Conservation (phyloP, 2,888 invertebrate species). For the Allolobophora icterica region DNA sequence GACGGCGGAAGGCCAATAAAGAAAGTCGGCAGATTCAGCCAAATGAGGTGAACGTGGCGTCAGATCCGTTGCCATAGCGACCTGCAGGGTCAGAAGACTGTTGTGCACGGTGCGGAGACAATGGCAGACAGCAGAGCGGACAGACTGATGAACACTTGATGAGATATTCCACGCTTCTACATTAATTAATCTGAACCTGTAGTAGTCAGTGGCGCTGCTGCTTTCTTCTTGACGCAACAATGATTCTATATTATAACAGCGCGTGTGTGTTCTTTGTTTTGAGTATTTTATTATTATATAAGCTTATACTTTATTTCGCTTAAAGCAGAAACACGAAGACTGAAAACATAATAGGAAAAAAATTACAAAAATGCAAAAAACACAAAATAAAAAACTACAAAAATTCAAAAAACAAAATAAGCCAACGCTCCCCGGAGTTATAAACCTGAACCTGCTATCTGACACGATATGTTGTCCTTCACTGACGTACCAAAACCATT, state of each 20-base stretch:
- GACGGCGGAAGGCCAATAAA: neutral
- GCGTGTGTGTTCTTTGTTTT: neutral
- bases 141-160: neutral
- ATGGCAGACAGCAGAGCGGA: neutral
- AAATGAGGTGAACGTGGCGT: neutral
- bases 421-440: no score
- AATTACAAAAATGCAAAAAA: no score
- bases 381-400: no score
- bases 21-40: neutral
- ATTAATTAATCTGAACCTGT: neutral
- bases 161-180: no score
- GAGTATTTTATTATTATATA: no score
- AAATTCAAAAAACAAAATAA: no score
- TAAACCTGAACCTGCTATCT: no score
- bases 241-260: neutral
- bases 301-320: no score
- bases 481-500: no score
- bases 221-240: neutral
- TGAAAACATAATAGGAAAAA: no score
- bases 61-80: neutral
- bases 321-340: no score
- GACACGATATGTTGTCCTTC: no score
- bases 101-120: neutral
- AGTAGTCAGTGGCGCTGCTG: slow-evolving; percentile 4
- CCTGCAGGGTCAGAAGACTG: neutral